Percentiles rank a stretch among this genome's conserved stretches.
These are phyloP conservation scores for Leucoraja erinaceus DNA, from an alignment of 2,113 vertebrate species.

Conservation along the genomic window DNA sequence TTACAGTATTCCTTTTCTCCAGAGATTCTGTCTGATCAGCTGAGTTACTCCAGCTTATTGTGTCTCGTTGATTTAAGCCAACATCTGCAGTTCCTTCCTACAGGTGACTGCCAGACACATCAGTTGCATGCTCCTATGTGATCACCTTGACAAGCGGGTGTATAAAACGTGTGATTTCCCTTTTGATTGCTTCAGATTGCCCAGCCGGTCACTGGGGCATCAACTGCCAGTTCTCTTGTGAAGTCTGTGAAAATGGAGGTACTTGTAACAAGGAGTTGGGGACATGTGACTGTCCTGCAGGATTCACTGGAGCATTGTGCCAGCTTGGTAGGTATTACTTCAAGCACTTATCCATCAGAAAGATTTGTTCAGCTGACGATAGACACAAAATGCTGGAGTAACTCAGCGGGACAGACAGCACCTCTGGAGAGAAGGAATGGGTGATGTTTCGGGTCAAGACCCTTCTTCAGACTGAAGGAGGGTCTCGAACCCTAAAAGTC, in stretches of 20 bases:
- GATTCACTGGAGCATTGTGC: constrained; percentile 55
- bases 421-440: too few relatives aligned
- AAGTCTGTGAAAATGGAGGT: constrained; percentile 54
- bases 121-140: not conserved
- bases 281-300: constrained; percentile 54
- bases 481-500: too few relatives aligned
- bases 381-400: too few relatives aligned
- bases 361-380: not conserved
- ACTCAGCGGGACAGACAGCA: too few relatives aligned
- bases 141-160: too few relatives aligned
- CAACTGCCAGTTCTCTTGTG: constrained; percentile 53
- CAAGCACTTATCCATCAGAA: not conserved
- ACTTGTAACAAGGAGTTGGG: constrained; percentile 55
- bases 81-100: too few relatives aligned
- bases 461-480: too few relatives aligned
- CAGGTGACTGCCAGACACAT: not conserved
- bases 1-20: too few relatives aligned
- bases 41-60: too few relatives aligned
- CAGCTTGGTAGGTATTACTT: constrained; percentile 46
- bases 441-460: too few relatives aligned
- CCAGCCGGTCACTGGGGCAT: constrained; percentile 57
- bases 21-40: too few relatives aligned
- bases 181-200: constrained; percentile 52
- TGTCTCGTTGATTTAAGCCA: too few relatives aligned
- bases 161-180: not conserved